Percentiles rank a stretch among this genome's conserved stretches.
These are phyloP conservation scores for Macrocentrus cingulum DNA, from an alignment of 1,140 invertebrate genomes.

Conservation along the genomic window DNA sequence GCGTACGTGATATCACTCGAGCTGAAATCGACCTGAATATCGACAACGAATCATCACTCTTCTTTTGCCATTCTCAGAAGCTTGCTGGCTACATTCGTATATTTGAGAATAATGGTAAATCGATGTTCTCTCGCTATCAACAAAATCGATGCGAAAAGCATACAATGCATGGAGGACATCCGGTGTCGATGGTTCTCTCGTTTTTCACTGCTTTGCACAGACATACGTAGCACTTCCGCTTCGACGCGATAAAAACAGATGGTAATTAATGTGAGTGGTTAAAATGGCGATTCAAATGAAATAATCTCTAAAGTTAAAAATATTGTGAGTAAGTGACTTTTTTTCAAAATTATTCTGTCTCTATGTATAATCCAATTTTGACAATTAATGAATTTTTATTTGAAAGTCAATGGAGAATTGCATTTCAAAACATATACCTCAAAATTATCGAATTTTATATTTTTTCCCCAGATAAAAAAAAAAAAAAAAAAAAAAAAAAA, in stretches of 20 bases:
- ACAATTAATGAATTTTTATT: too few species aligned
- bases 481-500: too few species aligned
- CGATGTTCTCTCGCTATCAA: conserved; percentile 1
- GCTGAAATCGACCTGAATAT: conserved; percentile 42
- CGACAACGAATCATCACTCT: conserved; percentile 11
- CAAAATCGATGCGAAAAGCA: background rate
- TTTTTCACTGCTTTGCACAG: background rate
- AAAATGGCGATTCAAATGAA: too few species aligned
- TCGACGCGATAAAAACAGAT: conserved; percentile 15
- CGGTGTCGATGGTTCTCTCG: conserved; percentile 1
- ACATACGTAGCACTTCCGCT: conserved; percentile 16
- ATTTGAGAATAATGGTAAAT: background rate
- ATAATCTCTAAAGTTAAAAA: too few species aligned
- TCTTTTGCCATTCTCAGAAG: conserved; percentile 7
- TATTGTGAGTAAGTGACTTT: too few species aligned
- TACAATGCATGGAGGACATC: background rate
- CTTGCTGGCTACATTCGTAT: background rate
- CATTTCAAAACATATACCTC: too few species aligned
- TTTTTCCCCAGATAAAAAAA: too few species aligned
- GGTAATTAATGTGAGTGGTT: conserved; percentile 25
- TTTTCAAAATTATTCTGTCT: too few species aligned
- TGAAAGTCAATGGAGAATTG: too few species aligned
- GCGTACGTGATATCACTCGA: conserved; percentile 38
- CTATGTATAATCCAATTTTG: too few species aligned
- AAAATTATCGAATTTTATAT: too few species aligned